A percentile compares a stretch with the other conserved stretches of the same genome.
phyloP scores from a whole-genome alignment of 2,888 invertebrate species.

The Neelides folsomi region DNA sequence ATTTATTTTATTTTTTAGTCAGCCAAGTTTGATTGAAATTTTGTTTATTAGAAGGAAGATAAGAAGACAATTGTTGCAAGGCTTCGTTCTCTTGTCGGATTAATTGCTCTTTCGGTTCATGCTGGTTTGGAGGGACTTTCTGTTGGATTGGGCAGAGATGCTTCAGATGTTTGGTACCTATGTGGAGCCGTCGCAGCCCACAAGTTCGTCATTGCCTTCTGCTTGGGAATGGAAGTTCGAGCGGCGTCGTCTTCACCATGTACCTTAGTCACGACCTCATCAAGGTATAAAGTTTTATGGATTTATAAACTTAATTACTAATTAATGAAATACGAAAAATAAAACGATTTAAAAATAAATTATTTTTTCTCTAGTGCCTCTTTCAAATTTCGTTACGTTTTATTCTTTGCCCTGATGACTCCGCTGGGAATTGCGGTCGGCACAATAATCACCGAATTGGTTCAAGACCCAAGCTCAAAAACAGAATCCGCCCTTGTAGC shows the following conservation, averaged over 20 bases:
- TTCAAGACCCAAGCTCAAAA: slow-evolving; percentile 14
- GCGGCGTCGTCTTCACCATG: slow-evolving; percentile 29
- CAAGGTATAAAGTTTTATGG: slow-evolving; percentile 17
- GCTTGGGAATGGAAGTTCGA: slow-evolving; percentile 64
- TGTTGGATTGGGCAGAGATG: slow-evolving; percentile 58
- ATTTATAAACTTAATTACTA: no score
- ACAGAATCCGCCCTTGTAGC: slow-evolving; percentile 29
- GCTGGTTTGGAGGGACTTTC: slow-evolving; percentile 76
- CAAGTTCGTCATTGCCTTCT: slow-evolving; percentile 75
- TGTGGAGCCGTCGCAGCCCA: slow-evolving; percentile 71
- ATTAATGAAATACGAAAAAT: no score
- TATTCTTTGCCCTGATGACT: slow-evolving; percentile 33
- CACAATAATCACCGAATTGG: slow-evolving; percentile 30
- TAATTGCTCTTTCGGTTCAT: slow-evolving; percentile 69
- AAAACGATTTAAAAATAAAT: background rate
- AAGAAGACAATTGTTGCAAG: slow-evolving; percentile 35
- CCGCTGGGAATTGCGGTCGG: slow-evolving; percentile 31
- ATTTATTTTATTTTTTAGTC: no score
- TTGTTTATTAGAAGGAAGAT: slow-evolving; percentile 26
- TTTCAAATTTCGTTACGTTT: slow-evolving; percentile 32
- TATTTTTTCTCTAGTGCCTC: slow-evolving; percentile 19
- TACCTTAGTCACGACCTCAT: slow-evolving; percentile 30
- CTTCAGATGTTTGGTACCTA: slow-evolving; percentile 57
- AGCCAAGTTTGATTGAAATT: no score
- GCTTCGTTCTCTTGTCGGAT: slow-evolving; percentile 60